Evolutionary conservation across 1,140 invertebrate species (phyloP), one percentile per base, ranked within the genome.

Genomic region (Pseudomyrmex cubaensis): DNA sequence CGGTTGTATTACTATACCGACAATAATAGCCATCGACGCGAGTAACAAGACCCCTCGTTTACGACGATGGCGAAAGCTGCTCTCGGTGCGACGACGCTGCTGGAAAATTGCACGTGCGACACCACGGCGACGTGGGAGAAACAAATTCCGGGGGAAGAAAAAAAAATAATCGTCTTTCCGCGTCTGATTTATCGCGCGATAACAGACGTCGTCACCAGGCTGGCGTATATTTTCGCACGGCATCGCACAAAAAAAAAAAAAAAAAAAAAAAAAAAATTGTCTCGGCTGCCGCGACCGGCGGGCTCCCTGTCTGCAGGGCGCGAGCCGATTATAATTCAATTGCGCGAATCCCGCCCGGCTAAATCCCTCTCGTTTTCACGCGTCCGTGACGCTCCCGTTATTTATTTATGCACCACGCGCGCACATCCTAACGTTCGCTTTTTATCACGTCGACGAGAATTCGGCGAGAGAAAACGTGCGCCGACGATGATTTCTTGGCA

Each of bases 11-110:
- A 25, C 10, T 69, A 70, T 22, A 82, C 20, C 25, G 69, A 54
- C 78, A 25, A 74, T 63, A 74, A 54, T 56, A 46, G 78, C 56
- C 56, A 82, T 13, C 4, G 13, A 44, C 15, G 52, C 70, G 22
- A 8, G 17, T 44, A 20, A 52, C 57, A 20, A 35, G 54, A 46
- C 13, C 17, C 4, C 13, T n/a, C 35, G 4, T 9, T 9, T 25
- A 12, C 15, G 12, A 44, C 52, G 52, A 52, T 64, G 76, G 76
- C 64, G 35, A 57, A 35, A 78, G 35, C 9, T 15, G 56, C 46
- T 35, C 35, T 35, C 35, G 35, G 12, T 13, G 2, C 44, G 56
- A 63, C 10, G 25, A 64, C 15, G 17, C 13, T 7, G 25, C 0
- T 4, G 5, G 62, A 44, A 44, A 44, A 64, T n/a, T 46, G 15